These are phyloP conservation scores for Raphicerus campestris DNA, from an alignment of 2,113 vertebrate species.

Conservation along the genomic window DNA sequence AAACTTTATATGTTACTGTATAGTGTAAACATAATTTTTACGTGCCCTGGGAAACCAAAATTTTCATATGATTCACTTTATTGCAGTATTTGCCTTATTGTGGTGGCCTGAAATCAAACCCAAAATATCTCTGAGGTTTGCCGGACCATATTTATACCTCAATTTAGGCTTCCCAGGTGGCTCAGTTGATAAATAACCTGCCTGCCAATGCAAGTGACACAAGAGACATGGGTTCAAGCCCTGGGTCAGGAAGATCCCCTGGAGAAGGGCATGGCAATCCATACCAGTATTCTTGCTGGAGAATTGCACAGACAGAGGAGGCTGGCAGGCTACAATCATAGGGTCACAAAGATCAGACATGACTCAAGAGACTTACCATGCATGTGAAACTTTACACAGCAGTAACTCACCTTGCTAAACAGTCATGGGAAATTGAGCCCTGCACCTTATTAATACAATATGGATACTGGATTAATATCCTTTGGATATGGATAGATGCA, in stretches of 20 bases:
- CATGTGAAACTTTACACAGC: not conserved
- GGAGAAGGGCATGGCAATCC: not conserved
- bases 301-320: not conserved
- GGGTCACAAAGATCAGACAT: not conserved
- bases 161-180: not conserved
- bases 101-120: not conserved
- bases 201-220: not conserved
- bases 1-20: not conserved
- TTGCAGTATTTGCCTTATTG: not conserved
- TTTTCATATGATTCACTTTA: not conserved
- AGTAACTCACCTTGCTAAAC: not conserved
- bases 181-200: not conserved
- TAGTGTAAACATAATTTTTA: not conserved
- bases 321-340: not conserved
- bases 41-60: not conserved
- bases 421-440: slow-evolving; percentile 15
- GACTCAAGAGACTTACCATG: not conserved
- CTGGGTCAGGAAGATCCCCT: not conserved
- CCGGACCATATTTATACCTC: not conserved
- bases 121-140: not conserved
- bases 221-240: not conserved
- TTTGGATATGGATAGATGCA: not conserved
- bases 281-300: not conserved
- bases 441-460: not conserved
- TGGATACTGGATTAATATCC: not conserved